phyloP scores from a whole-genome alignment of 2,797 vertebrate genomes.

The Cryptoprocta ferox region DNA sequence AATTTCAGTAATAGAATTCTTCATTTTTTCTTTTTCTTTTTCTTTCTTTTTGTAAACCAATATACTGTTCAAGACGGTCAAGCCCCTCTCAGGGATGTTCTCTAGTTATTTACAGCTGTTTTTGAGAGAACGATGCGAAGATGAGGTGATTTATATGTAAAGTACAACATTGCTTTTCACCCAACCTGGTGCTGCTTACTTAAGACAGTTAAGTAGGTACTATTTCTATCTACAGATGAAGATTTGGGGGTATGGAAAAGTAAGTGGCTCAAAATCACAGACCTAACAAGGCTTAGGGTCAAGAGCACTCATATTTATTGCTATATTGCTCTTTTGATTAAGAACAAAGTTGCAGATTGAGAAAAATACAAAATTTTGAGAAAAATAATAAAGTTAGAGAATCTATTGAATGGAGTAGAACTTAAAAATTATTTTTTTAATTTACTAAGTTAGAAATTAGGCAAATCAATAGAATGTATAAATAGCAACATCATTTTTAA shows the following conservation, averaged over 20 bases:
- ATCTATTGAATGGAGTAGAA: neutral
- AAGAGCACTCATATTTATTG: neutral
- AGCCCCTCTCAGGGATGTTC: neutral
- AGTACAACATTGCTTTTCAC: neutral
- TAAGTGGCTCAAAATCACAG: neutral
- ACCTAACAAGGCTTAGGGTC: neutral
- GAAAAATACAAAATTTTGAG: neutral
- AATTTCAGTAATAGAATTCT: neutral
- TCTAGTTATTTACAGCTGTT: neutral
- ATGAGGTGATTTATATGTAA: neutral
- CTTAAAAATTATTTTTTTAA: neutral
- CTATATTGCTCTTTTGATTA: neutral
- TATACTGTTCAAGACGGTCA: neutral
- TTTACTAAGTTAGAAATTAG: neutral
- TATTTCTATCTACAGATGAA: neutral
- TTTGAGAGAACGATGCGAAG: neutral
- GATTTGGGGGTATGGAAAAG: neutral
- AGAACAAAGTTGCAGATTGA: neutral
- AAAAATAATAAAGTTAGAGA: neutral
- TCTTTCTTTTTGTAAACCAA: neutral
- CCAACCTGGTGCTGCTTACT: neutral
- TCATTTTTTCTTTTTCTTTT: neutral
- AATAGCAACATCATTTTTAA: neutral
- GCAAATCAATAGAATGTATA: neutral
- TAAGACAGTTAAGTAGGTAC: neutral